Conservation (phyloP, 1,140 invertebrate species). For the Saccostrea echinata region DNA sequence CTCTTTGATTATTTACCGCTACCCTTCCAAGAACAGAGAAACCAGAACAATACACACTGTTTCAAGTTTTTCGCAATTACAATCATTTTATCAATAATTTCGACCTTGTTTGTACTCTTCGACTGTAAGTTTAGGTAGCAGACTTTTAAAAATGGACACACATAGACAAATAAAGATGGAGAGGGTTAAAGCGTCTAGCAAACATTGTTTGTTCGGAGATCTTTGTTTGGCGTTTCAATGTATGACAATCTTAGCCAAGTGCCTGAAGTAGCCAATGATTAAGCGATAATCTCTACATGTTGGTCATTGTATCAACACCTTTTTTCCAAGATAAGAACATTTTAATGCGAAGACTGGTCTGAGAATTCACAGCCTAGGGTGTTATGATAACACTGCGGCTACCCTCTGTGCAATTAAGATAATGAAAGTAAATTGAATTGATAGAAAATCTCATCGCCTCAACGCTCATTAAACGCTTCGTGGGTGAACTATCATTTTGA, state of each 20-base stretch:
- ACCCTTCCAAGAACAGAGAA: neutral
- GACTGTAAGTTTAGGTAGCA: neutral
- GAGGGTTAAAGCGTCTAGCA: neutral
- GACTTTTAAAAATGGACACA: conserved; percentile 34
- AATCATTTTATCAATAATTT: neutral
- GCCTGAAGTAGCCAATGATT: conserved; percentile 30
- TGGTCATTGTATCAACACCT: conserved; percentile 36
- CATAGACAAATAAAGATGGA: conserved; percentile 3
- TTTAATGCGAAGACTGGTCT: conserved; percentile 18
- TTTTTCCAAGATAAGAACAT: conserved; percentile 33
- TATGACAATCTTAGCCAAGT: conserved; percentile 28
- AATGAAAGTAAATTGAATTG: conserved; percentile 39
- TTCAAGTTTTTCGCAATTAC: conserved; percentile 9
- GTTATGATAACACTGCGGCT: conserved; percentile 26
- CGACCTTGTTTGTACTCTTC: conserved; percentile 10
- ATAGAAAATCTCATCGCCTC: conserved; percentile 36
- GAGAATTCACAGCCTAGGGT: conserved; percentile 28
- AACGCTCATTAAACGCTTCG: conserved; percentile 31
- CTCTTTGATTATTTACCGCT: neutral
- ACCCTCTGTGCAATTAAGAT: conserved; percentile 38
- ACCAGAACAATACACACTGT: neutral
- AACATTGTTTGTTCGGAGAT: conserved; percentile 17
- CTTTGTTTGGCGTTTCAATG: conserved; percentile 17
- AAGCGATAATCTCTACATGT: conserved; percentile 6
- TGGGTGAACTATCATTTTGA: conserved; percentile 36